Evolutionary conservation across 2,888 invertebrate genomes (phyloP).

Genomic region (Drosophila nigritarsus): DNA sequence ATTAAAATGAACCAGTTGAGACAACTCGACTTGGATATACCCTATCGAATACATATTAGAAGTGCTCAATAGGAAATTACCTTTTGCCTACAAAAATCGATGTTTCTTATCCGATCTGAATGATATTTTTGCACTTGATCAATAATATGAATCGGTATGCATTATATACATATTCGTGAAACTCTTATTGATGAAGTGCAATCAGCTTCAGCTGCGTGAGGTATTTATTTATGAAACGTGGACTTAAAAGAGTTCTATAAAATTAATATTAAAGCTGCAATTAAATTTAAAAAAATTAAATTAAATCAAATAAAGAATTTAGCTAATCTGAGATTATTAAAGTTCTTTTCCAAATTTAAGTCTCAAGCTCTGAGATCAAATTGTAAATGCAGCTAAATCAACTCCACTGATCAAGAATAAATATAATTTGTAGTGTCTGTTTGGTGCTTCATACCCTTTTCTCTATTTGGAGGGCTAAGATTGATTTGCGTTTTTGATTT

Average conservation of each 20-base stretch:
- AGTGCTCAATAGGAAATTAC: background rate
- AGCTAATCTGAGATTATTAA: background rate
- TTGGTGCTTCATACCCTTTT: background rate
- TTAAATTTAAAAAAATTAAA: background rate
- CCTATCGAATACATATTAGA: background rate
- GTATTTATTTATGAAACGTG: background rate
- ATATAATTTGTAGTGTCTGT: no score
- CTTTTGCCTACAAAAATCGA: background rate
- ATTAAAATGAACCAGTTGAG: no score
- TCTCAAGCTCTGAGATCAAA: conserved; percentile 2
- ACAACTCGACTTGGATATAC: background rate
- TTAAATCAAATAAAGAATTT: background rate
- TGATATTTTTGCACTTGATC: no score
- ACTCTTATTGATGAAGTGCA: no score
- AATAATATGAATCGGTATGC: no score
- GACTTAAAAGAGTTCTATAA: background rate
- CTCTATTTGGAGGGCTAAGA: background rate
- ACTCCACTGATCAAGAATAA: no score
- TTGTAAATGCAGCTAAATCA: no score
- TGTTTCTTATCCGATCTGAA: no score
- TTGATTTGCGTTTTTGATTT: conserved; percentile 61
- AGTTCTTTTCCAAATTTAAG: background rate
- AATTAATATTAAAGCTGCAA: no score
- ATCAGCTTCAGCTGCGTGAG: no score
- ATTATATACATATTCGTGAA: no score